These are phyloP conservation scores for Clarias macrocephalus DNA, from an alignment of 2,113 vertebrate genomes.

Conservation along the genomic window DNA sequence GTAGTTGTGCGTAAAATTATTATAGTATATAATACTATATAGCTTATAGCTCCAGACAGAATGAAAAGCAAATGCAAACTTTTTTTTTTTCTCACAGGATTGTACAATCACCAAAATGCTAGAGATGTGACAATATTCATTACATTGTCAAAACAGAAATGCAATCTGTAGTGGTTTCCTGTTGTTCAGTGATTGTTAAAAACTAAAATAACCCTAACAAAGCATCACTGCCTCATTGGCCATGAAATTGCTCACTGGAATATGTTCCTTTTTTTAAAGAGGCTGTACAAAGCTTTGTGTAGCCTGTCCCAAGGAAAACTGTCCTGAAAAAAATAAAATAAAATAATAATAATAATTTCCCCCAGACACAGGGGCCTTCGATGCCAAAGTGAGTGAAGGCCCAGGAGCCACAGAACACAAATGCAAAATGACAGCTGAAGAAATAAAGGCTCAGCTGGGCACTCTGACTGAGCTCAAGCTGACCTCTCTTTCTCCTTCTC, in stretches of 20 bases:
- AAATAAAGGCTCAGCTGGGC: constrained; percentile 62
- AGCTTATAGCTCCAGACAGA: neutral
- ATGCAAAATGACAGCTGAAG: constrained; percentile 72
- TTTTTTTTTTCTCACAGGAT: neutral
- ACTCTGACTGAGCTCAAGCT: constrained; percentile 50
- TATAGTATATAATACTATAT: no score
- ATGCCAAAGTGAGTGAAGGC: constrained; percentile 56
- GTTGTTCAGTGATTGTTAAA: constrained; percentile 30
- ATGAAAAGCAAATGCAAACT: constrained; percentile 12
- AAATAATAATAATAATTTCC: constrained; percentile 23
- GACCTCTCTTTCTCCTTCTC: constrained; percentile 31
- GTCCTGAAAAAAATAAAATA: neutral
- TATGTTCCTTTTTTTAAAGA: constrained; percentile 59
- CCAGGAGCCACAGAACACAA: constrained; percentile 62
- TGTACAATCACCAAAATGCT: neutral
- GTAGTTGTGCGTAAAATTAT: no score
- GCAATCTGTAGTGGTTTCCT: neutral
- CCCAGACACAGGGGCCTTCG: constrained; percentile 58
- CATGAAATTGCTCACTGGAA: constrained; percentile 68
- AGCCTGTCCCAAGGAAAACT: neutral
- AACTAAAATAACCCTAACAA: constrained; percentile 26
- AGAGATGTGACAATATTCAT: constrained; percentile 26
- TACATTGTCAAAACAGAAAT: constrained; percentile 28
- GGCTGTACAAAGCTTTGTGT: constrained; percentile 51
- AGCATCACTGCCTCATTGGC: constrained; percentile 41